Evolutionary conservation across 2,113 vertebrate genomes (phyloP), one percentile per base, ranked within the genome.

Genomic region (Percopsis transmontana): DNA sequence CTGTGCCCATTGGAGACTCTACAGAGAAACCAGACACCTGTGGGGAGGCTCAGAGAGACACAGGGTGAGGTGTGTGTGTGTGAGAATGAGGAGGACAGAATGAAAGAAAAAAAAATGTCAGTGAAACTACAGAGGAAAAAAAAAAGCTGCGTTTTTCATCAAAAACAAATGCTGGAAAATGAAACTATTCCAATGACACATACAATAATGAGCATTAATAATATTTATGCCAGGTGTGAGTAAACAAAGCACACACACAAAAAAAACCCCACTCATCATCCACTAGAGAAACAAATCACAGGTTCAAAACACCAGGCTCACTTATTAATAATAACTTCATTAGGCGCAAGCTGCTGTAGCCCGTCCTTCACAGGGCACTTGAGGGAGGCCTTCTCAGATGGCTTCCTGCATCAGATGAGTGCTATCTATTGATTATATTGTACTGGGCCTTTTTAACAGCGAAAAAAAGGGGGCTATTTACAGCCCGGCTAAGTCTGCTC

Each of bases 311-410:
- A 89, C 84, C 72, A 84, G 82, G 70, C 74, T 62, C 82, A 82
- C 86, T 89, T 87, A 91, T 91, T 91, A 91, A 91, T 91, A 91
- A 90, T 90, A 91, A 91, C 89, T 91, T 91, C 89, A 91, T 91
- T 91, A 90, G 73, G 71, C 23, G 72, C 75, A 69, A 82, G 86
- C 84, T 89, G 81, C 88, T 87, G 83, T 77, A 88, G 87, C 85
- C 81, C 78, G 89, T 89, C 89, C 89, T 91, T 91, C 89, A 68
- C 55, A 86, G 84, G 86, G 88, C 89, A 90, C 89, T 91, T 91
- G 88, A 90, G 87, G 88, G 88, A 90, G 85, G 79, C 82, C 80
- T 88, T 85, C 88, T 89, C 85, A 72, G 83, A 87, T 86, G 80
- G 81, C 83, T 87, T 87, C 87, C 87, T 88, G 86, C 89, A 90